Conservation (phyloP, 1,140 invertebrate species). For the Idris sp. region DNA sequence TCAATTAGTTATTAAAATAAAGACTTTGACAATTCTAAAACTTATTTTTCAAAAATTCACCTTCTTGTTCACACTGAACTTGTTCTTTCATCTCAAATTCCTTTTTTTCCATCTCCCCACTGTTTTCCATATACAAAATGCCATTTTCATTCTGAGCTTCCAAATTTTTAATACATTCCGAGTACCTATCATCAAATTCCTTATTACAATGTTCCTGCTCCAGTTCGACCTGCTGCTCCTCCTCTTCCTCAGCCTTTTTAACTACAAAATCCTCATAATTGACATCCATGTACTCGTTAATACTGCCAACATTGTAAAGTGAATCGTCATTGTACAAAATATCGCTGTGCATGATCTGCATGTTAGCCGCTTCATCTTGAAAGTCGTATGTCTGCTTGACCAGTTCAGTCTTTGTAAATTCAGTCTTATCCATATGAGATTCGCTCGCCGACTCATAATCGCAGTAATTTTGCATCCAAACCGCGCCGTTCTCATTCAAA, state of each 20-base stretch:
- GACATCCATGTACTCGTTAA: slow-evolving; percentile 55
- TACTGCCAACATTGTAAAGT: slow-evolving; percentile 46
- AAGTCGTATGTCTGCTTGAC: slow-evolving; percentile 25
- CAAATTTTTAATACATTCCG: slow-evolving; percentile 53
- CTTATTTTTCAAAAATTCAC: not conserved
- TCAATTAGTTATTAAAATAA: not conserved
- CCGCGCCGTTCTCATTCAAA: slow-evolving; percentile 46
- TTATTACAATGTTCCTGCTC: slow-evolving; percentile 15
- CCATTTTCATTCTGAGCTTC: slow-evolving; percentile 16
- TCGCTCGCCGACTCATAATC: slow-evolving; percentile 54
- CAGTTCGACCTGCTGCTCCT: not conserved
- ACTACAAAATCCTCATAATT: slow-evolving; percentile 37
- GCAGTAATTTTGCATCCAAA: slow-evolving; percentile 64
- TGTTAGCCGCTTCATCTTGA: slow-evolving; percentile 19
- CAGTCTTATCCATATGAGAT: slow-evolving; percentile 64
- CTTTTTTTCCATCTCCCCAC: not conserved
- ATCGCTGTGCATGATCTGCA: slow-evolving; percentile 56
- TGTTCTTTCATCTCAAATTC: slow-evolving; percentile 7
- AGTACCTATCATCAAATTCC: slow-evolving; percentile 46
- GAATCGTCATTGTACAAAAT: slow-evolving; percentile 50
- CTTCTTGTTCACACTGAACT: not conserved
- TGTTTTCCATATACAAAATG: slow-evolving; percentile 10
- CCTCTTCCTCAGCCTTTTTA: slow-evolving; percentile 11
- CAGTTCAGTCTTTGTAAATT: slow-evolving; percentile 65
- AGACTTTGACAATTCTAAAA: too few species aligned